Base-by-base conservation (phyloP, 2,888 invertebrate genomes). In the Altica lythri region DNA sequence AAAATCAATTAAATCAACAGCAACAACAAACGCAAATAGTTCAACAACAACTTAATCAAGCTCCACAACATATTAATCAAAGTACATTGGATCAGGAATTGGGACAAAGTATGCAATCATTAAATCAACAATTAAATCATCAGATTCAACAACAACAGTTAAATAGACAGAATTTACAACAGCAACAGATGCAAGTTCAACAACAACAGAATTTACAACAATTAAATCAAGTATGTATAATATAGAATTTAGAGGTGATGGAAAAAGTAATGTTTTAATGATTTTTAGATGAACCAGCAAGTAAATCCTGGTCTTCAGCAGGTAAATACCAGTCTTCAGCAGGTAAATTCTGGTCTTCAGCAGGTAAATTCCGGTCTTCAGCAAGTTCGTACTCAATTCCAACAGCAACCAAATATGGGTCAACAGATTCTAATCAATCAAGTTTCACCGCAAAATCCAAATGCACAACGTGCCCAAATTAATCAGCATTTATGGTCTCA, bases 151-250 rank as follows among this genome's bases (percentile, higher is more conserved):
- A 60, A 53, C 59, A 60, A 30, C 60, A 60, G 38, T 14, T 60
- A 12, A 59, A 54, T 37, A 57, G 62, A 14, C 66, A 66, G 38
- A 77, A 79, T 1, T 78, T 80, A 65, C 80, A 77, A 27, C 80
- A 81, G 18, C 81, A 81, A 59, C 60, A 55, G 18, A 40, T 54
- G 32, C 54, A 53, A 35, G 32, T 47, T 10, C 64, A 63, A 37
- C 64, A 60, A 12, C 64, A 58, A 44, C 61, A 60, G 30, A 64
- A 60, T 48, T 45, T 62, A 14, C 64, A 49, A 49, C 71, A 63
- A 52, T 57, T 61, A 29, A 57, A 60, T 18, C 68, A 64, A 55
- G 57, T 60, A 27, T 25, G 25, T 32, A 4, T n/a, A 30, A 9
- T 17, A 17, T 8, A 1, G 10, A 16, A 29, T 29, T 12, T 19